phyloP scores from a whole-genome alignment of 92 coral and sea anemone genomes.

The Paramuricea clavata region DNA sequence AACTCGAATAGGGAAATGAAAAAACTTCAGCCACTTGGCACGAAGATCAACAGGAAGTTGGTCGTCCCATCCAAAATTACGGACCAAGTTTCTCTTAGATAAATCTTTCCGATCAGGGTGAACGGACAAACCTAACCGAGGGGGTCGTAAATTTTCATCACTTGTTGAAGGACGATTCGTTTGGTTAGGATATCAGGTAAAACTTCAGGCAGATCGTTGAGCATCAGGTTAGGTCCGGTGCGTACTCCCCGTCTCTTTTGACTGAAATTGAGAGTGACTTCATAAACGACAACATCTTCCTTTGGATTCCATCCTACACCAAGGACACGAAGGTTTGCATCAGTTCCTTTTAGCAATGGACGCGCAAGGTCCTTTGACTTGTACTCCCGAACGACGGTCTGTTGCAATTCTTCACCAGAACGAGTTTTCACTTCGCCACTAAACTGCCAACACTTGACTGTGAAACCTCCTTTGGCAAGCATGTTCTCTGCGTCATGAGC shows the following conservation, averaged over 20 bases:
- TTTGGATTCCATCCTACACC: conserved; percentile 72
- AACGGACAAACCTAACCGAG: conserved; percentile 74
- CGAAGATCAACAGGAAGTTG: neutral
- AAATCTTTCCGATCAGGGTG: conserved; percentile 72
- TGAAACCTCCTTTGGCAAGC: conserved; percentile 38
- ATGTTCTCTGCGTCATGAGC: conserved; percentile 50
- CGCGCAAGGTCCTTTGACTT: neutral
- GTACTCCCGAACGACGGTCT: neutral
- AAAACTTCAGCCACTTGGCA: conserved; percentile 70
- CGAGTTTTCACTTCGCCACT: conserved; percentile 1
- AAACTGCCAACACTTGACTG: neutral
- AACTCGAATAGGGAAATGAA: conserved; percentile 31
- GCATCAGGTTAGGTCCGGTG: conserved; percentile 53
- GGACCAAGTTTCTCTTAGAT: conserved; percentile 75
- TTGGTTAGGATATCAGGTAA: conserved; percentile 62
- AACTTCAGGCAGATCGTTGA: conserved; percentile 55
- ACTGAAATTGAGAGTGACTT: conserved; percentile 63
- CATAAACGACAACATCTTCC: conserved; percentile 56
- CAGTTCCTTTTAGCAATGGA: conserved; percentile 25
- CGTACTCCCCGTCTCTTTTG: conserved; percentile 44
- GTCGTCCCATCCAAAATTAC: conserved; percentile 59
- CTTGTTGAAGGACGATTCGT: conserved; percentile 73
- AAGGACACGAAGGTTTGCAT: conserved; percentile 52
- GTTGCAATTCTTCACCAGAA: neutral
- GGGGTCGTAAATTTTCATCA: conserved; percentile 76